Conservation (phyloP, 2,797 vertebrate genomes). For the Micrastur ruficollis region DNA sequence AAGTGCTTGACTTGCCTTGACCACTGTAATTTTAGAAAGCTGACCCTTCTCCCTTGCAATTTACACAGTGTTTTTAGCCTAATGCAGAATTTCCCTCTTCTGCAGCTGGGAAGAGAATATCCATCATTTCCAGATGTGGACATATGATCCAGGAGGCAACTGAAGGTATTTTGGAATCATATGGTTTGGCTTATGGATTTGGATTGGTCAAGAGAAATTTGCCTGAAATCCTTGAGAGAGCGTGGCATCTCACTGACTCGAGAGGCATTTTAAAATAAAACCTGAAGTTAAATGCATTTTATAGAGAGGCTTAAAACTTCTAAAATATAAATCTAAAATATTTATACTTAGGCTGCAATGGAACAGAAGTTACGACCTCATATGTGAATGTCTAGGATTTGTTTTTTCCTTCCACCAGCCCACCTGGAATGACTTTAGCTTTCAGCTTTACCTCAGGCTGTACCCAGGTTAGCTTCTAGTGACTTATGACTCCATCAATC, state of each 20-base stretch:
- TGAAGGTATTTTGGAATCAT: conserved; percentile 32
- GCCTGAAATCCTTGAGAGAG: not conserved
- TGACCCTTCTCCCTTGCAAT: conserved; percentile 49
- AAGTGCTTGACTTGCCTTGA: conserved; percentile 43
- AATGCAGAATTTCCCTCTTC: conserved; percentile 56
- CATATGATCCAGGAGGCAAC: conserved; percentile 32
- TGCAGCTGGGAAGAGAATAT: not conserved
- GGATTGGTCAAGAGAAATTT: conserved; percentile 29
- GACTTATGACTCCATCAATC: conserved; percentile 63
- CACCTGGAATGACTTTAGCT: conserved; percentile 64
- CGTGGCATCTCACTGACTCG: not conserved
- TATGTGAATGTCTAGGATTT: conserved; percentile 33
- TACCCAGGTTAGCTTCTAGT: conserved; percentile 35
- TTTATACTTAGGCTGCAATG: conserved; percentile 43
- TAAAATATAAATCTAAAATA: conserved; percentile 62
- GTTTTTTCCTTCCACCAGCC: conserved; percentile 28
- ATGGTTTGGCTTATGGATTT: conserved; percentile 43
- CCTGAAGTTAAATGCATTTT: conserved; percentile 41
- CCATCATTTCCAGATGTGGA: conserved; percentile 57
- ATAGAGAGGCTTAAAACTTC: conserved; percentile 25
- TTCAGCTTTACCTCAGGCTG: conserved; percentile 54
- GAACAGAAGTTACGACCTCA: conserved; percentile 50
- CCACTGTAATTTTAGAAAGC: conserved; percentile 56
- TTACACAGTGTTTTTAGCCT: conserved; percentile 45
- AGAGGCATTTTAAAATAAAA: conserved; percentile 56